Conservation (phyloP, 2,888 invertebrate genomes). For the Boloria euphrosyne region DNA sequence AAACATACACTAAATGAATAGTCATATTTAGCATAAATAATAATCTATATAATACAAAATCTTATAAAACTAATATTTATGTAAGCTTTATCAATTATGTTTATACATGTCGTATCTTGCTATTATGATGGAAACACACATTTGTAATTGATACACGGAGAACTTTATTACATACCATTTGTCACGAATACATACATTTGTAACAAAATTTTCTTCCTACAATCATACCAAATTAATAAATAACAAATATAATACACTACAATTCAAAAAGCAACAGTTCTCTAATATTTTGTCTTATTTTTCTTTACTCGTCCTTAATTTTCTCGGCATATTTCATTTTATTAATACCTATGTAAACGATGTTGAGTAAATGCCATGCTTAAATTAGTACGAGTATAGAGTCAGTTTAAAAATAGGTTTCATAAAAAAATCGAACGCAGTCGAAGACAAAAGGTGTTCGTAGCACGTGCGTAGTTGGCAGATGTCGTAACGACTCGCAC, state of each 20-base stretch:
- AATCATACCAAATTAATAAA: not conserved
- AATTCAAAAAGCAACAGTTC: too few species aligned
- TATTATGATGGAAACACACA: constrained; percentile 5
- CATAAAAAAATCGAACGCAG: constrained; percentile 63
- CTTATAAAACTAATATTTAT: too few species aligned
- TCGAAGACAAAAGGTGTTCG: constrained; percentile 75
- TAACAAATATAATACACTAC: not conserved
- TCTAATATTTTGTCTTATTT: not conserved
- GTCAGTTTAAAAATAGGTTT: constrained; percentile 68
- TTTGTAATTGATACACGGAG: constrained; percentile 4
- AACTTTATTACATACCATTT: constrained; percentile 11
- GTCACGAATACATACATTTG: constrained; percentile 2
- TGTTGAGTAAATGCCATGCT: constrained; percentile 31
- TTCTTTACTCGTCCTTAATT: not conserved
- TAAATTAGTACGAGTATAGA: constrained; percentile 62
- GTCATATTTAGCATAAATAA: too few species aligned
- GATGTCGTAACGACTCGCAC: constrained; percentile 38
- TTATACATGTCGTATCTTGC: not conserved
- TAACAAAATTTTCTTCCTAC: not conserved
- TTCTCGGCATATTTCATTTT: not conserved
- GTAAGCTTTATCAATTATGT: too few species aligned
- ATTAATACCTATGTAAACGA: constrained; percentile 1
- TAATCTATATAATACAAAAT: too few species aligned
- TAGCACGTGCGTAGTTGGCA: constrained; percentile 43
- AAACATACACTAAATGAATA: too few species aligned